Conservation (phyloP, 2,888 invertebrate species). For the Spilosoma lubricipeda region DNA sequence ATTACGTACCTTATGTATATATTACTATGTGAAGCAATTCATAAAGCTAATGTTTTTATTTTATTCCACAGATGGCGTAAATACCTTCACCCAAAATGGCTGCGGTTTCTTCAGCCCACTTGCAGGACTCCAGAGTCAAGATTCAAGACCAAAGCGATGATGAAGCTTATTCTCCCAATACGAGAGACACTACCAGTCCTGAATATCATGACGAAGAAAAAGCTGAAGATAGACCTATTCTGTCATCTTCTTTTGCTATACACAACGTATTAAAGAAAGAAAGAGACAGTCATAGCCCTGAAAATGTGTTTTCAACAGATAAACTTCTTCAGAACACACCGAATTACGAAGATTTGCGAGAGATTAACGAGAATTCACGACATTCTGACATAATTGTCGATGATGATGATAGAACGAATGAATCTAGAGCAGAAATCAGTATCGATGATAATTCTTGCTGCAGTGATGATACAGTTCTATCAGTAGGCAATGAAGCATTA, state of each 20-base stretch:
- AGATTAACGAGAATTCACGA: slow-evolving; percentile 60
- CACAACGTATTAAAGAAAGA: slow-evolving; percentile 84
- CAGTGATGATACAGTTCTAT: slow-evolving; percentile 92
- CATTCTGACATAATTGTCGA: slow-evolving; percentile 70
- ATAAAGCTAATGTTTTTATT: slow-evolving; percentile 16
- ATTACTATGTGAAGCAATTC: not conserved
- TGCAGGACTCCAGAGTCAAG: slow-evolving; percentile 74
- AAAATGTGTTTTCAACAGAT: slow-evolving; percentile 83
- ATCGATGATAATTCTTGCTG: slow-evolving; percentile 88
- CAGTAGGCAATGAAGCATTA: slow-evolving; percentile 92
- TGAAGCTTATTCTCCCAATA: slow-evolving; percentile 79
- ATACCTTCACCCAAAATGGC: slow-evolving; percentile 69
- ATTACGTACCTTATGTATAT: no score
- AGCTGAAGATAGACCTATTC: slow-evolving; percentile 67
- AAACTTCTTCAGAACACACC: slow-evolving; percentile 81
- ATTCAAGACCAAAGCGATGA: slow-evolving; percentile 82
- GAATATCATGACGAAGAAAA: slow-evolving; percentile 79
- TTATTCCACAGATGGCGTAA: slow-evolving; percentile 79
- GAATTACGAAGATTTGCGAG: slow-evolving; percentile 68
- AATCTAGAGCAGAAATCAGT: slow-evolving; percentile 75
- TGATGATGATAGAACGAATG: slow-evolving; percentile 62
- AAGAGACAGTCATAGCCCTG: slow-evolving; percentile 78
- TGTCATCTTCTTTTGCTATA: slow-evolving; percentile 80
- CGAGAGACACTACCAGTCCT: slow-evolving; percentile 76
- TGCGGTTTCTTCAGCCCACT: slow-evolving; percentile 80